Evolutionary conservation across 2,888 invertebrate species (phyloP).

Genomic region (Drosophila hawaiiensis): DNA sequence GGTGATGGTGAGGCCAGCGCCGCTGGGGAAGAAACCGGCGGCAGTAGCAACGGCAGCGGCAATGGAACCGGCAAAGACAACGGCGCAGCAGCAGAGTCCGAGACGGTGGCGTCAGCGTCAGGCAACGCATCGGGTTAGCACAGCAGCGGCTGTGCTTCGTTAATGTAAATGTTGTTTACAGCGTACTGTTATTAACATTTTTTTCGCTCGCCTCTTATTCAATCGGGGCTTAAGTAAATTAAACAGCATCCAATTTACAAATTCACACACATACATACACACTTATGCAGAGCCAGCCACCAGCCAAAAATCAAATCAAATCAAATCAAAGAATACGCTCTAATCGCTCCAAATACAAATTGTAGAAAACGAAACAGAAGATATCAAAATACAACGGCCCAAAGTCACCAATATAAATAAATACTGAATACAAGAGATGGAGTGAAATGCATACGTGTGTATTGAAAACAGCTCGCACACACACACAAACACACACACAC

Average conservation of each 20-base stretch:
- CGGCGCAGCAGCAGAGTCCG: constrained; percentile 21
- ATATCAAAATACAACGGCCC: not conserved
- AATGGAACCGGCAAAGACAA: constrained; percentile 19
- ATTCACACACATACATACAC: constrained; percentile 31
- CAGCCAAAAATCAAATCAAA: constrained; percentile 1
- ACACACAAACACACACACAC: not conserved
- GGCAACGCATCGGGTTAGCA: constrained; percentile 40
- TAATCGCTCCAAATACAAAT: not conserved
- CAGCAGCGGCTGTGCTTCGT: constrained; percentile 39
- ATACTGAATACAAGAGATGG: not conserved
- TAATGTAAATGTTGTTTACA: constrained; percentile 71
- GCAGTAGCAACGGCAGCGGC: constrained; percentile 18
- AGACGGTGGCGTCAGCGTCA: constrained; percentile 10
- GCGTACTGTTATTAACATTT: constrained; percentile 64
- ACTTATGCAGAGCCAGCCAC: constrained; percentile 9
- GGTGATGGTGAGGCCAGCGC: constrained; percentile 36
- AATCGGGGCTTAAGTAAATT: constrained; percentile 41
- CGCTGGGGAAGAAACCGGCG: constrained; percentile 25
- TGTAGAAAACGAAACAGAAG: not conserved
- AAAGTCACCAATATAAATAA: constrained; percentile 3
- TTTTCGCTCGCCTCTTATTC: constrained; percentile 48
- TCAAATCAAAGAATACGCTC: not conserved
- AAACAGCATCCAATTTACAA: constrained; percentile 32
- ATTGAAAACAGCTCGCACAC: not conserved
- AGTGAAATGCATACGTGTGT: not conserved